These are phyloP conservation scores for Pegea sp. DNA, from an alignment of 23 tunicate species.

Conservation along the genomic window DNA sequence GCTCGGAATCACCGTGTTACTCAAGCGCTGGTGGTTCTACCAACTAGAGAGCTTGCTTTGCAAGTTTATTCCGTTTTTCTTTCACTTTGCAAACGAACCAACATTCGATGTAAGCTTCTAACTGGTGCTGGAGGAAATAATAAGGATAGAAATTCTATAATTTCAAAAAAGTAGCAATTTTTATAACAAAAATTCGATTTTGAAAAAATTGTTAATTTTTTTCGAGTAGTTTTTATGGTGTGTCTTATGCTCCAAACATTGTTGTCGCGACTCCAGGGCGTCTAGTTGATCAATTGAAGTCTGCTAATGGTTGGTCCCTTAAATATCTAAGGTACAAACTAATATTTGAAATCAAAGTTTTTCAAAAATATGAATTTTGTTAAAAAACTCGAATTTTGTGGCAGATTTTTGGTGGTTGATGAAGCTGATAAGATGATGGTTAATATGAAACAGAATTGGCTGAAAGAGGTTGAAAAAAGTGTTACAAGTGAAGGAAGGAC, in stretches of 20 bases:
- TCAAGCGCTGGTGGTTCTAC: slow-evolving; percentile 37
- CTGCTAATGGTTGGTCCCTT: slow-evolving; percentile 2
- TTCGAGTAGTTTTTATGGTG: not conserved
- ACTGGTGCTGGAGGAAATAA: slow-evolving; percentile 13
- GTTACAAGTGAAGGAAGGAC: too few species aligned
- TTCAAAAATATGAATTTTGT: not conserved
- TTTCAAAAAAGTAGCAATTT: not conserved
- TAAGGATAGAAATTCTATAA: slow-evolving; percentile 3
- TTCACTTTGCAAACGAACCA: slow-evolving; percentile 10
- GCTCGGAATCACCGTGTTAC: slow-evolving; percentile 24
- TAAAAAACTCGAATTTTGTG: not conserved
- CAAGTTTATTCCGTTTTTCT: slow-evolving; percentile 35
- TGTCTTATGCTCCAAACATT: slow-evolving; percentile 15
- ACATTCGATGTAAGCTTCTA: slow-evolving; percentile 12
- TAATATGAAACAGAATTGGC: slow-evolving; percentile 39
- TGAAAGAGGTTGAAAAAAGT: slow-evolving; percentile 11
- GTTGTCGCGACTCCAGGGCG: slow-evolving; percentile 64
- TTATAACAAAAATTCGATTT: not conserved
- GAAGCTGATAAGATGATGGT: slow-evolving; percentile 69
- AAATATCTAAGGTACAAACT: slow-evolving; percentile 24
- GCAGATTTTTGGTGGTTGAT: slow-evolving; percentile 70
- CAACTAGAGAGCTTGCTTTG: slow-evolving; percentile 44
- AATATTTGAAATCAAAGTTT: not conserved
- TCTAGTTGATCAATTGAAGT: slow-evolving; percentile 24
- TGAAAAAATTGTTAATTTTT: not conserved